Conservation (phyloP, 2,797 vertebrate genomes). For the Sparus aurata region DNA sequence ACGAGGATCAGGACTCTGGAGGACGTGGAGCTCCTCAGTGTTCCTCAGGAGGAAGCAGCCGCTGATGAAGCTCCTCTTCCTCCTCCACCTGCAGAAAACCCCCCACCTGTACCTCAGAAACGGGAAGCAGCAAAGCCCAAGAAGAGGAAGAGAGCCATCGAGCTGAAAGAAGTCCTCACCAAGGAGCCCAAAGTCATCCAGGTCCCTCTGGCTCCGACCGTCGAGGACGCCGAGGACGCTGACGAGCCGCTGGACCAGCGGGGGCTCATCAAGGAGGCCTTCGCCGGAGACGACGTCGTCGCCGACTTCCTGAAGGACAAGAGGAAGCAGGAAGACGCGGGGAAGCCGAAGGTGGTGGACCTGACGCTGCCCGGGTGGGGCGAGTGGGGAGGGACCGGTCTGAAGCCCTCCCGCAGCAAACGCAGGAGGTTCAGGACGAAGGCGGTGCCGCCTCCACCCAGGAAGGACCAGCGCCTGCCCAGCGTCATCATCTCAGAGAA, state of each 20-base stretch:
- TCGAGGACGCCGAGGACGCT: conserved; percentile 74
- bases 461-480: conserved; percentile 87
- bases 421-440: conserved; percentile 85
- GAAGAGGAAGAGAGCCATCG: conserved; percentile 83
- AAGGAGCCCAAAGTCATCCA: conserved; percentile 74
- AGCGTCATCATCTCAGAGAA: conserved; percentile 90
- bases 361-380: conserved; percentile 95
- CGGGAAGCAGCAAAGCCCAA: conserved; percentile 30
- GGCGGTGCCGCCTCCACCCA: conserved; percentile 56
- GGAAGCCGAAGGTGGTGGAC: conserved; percentile 83
- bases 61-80: fast-evolving
- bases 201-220: conserved; percentile 75
- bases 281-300: conserved; percentile 93
- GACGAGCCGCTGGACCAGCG: conserved; percentile 84
- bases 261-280: conserved; percentile 92
- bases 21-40: conserved; percentile 83
- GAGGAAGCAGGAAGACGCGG: conserved; percentile 79
- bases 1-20: conserved; percentile 79
- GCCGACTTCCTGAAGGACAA: conserved; percentile 93
- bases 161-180: conserved; percentile 86
- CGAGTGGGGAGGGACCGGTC: conserved; percentile 90
- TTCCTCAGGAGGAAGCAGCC: conserved; percentile 40
- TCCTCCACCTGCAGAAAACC: neutral
- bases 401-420: conserved; percentile 85
- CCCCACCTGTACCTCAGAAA: neutral